Percentiles rank a stretch among this genome's conserved stretches.
Conservation (phyloP, 1,140 invertebrate genomes). For the Doryteuthis pealeii region DNA sequence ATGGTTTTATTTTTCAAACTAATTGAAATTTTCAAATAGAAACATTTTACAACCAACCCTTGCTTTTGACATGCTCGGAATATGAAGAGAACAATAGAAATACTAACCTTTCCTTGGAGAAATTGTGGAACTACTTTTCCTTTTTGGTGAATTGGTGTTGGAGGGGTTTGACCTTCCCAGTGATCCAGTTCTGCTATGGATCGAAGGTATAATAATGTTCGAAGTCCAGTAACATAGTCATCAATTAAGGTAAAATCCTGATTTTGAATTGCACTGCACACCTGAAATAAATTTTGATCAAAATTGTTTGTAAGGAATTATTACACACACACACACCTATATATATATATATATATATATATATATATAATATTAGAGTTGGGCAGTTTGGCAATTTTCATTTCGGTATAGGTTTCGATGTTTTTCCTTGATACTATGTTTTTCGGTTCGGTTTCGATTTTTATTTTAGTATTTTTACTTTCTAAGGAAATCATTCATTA, state of each 20-base stretch:
- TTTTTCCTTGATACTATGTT: too few species aligned
- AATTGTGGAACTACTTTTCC: constrained; percentile 75
- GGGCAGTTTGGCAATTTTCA: too few species aligned
- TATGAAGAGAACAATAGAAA: too few species aligned
- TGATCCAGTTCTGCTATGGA: constrained; percentile 67
- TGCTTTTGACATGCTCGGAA: too few species aligned
- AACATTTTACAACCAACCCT: too few species aligned
- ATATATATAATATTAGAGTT: too few species aligned
- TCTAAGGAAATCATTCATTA: too few species aligned
- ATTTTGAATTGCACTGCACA: constrained; percentile 96
- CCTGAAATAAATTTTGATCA: constrained; percentile 61
- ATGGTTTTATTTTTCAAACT: too few species aligned
- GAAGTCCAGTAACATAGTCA: constrained; percentile 89
- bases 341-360: not conserved
- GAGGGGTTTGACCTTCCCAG: constrained; percentile 95
- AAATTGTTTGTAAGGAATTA: not conserved
- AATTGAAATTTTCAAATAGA: too few species aligned
- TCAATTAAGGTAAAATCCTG: constrained; percentile 96
- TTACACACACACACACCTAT: not conserved
- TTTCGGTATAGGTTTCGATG: too few species aligned
- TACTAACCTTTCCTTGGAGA: not conserved
- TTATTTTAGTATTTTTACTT: too few species aligned
- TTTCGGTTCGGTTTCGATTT: too few species aligned
- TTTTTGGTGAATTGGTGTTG: constrained; percentile 82
- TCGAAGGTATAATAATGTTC: constrained; percentile 83